These are phyloP conservation scores for Clinocottus analis DNA, from an alignment of 2,113 vertebrate species.

Conservation along the genomic window DNA sequence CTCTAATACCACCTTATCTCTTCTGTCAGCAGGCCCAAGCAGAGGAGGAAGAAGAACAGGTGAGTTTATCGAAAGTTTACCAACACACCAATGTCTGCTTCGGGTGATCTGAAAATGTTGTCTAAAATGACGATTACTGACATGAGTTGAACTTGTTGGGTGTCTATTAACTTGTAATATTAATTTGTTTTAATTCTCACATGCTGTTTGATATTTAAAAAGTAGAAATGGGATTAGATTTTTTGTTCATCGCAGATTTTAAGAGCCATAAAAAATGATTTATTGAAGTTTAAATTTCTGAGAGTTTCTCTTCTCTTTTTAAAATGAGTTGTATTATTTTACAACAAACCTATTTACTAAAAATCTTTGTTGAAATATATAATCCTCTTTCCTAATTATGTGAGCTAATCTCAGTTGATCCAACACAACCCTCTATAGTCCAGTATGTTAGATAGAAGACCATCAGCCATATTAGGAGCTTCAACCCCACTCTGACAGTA, in stretches of 20 bases:
- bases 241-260: background rate
- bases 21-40: constrained; percentile 59
- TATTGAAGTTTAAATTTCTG: background rate
- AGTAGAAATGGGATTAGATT: background rate
- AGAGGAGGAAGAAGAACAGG: constrained; percentile 76
- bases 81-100: background rate
- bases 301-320: background rate
- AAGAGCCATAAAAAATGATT: background rate
- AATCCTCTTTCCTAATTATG: background rate
- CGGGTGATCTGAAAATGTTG: background rate
- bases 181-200: background rate
- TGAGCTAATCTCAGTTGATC: background rate
- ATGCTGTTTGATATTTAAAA: background rate
- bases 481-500: background rate
- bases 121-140: constrained; percentile 1
- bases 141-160: background rate
- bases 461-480: background rate
- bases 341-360: background rate
- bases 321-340: background rate
- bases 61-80: constrained; percentile 42
- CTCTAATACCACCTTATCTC: constrained; percentile 44
- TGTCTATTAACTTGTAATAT: background rate
- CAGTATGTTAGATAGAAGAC: background rate
- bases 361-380: background rate
- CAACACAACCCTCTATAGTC: background rate